Percentiles rank a stretch among this genome's conserved stretches.
Conservation (phyloP, 2,113 vertebrate genomes). For the Pavo muticus region DNA sequence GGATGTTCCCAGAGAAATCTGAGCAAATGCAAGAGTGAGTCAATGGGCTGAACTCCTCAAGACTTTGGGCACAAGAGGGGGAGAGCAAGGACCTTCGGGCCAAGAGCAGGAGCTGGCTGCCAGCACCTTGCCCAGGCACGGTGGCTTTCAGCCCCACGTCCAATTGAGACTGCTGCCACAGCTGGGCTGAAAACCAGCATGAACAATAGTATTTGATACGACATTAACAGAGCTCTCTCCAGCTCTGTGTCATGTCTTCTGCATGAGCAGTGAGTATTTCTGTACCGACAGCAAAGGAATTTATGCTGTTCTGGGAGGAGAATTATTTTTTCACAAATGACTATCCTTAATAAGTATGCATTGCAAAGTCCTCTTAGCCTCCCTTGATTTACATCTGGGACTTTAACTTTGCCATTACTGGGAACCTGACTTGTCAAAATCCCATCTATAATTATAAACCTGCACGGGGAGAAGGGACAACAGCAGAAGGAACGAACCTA, state of each 20-base stretch:
- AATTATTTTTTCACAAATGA: constrained; percentile 24
- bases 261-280: neutral
- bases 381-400: constrained; percentile 45
- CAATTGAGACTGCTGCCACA: neutral
- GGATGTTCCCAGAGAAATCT: neutral
- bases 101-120: neutral
- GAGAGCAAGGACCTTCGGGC: neutral
- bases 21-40: neutral
- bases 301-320: neutral
- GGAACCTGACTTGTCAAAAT: constrained; percentile 46
- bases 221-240: neutral
- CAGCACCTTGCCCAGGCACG: neutral
- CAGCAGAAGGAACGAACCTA: neutral
- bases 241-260: neutral
- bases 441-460: constrained; percentile 54
- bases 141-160: neutral
- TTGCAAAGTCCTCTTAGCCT: constrained; percentile 10
- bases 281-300: neutral
- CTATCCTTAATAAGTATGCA: constrained; percentile 53
- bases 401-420: constrained; percentile 59
- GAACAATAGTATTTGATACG: neutral
- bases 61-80: neutral
- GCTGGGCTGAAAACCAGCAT: neutral
- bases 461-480: neutral
- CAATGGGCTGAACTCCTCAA: neutral